Evolutionary conservation across 2,797 vertebrate genomes (phyloP).

Genomic region (Lagorchestes hirsutus): DNA sequence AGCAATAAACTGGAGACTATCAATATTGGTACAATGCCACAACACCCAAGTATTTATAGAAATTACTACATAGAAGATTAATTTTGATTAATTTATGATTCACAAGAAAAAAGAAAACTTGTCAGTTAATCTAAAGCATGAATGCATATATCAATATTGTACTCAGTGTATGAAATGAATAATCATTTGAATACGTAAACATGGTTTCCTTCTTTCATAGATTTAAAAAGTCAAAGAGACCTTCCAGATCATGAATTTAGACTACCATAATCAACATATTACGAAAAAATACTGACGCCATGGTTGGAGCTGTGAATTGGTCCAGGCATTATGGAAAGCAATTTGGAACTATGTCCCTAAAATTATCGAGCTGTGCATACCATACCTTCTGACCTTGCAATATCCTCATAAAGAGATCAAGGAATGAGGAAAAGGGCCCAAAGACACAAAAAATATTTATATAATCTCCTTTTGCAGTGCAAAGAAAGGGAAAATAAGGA

Average conservation of each 20-base stretch:
- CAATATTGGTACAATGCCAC: constrained; percentile 32
- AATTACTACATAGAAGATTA: constrained; percentile 8
- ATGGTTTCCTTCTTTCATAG: not conserved
- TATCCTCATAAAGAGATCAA: not conserved
- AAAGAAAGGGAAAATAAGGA: not conserved
- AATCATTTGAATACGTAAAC: not conserved
- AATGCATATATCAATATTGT: constrained; percentile 21
- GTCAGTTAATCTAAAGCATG: constrained; percentile 15
- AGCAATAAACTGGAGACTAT: constrained; percentile 44
- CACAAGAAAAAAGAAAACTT: not conserved
- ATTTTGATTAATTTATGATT: constrained; percentile 26
- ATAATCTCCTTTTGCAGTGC: not conserved
- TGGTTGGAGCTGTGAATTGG: not conserved
- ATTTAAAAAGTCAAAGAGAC: not conserved
- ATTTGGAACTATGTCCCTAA: not conserved
- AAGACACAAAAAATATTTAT: not conserved
- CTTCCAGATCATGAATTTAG: not conserved
- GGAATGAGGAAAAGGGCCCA: not conserved
- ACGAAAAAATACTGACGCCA: not conserved
- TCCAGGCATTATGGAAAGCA: not conserved
- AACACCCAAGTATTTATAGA: constrained; percentile 30
- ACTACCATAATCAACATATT: not conserved
- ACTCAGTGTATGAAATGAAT: not conserved
- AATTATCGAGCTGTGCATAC: not conserved
- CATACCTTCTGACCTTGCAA: not conserved